Conservation (phyloP, 2,113 vertebrate genomes). For the Leucoraja erinaceus region DNA sequence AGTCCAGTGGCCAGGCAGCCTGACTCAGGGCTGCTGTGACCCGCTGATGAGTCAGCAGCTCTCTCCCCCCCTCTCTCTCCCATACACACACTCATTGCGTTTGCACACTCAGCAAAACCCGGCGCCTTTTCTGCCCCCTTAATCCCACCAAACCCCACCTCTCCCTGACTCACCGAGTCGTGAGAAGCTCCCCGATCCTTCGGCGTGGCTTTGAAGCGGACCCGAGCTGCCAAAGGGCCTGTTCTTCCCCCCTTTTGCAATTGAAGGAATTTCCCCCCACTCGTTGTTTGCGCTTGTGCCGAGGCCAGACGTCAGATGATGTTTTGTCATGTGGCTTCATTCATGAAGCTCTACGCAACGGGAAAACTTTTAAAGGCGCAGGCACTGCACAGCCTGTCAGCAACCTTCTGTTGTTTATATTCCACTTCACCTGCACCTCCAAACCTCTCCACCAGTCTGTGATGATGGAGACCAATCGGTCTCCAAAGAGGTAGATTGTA, state of each 20-base stretch:
- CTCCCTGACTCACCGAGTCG: not conserved
- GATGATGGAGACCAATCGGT: too few species aligned
- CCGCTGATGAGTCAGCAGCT: constrained; percentile 36
- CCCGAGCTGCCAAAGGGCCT: not conserved
- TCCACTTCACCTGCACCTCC: too few species aligned
- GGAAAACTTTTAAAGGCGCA: constrained; percentile 33
- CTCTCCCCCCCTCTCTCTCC: not conserved
- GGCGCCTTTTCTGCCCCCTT: not conserved
- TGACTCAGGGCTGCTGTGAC: constrained; percentile 31
- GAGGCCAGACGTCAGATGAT: constrained; percentile 38
- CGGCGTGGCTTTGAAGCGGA: not conserved
- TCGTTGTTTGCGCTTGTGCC: constrained; percentile 34
- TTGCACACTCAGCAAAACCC: constrained; percentile 35
- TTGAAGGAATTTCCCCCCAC: constrained; percentile 33
- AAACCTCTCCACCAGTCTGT: too few species aligned
- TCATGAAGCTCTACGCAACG: constrained; percentile 37
- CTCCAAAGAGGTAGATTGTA: too few species aligned
- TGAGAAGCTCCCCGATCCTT: not conserved
- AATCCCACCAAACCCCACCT: not conserved
- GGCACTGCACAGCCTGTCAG: not conserved
- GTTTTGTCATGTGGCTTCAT: constrained; percentile 39
- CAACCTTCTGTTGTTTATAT: too few species aligned
- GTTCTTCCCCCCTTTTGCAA: constrained; percentile 10
- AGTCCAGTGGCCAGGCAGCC: not conserved
- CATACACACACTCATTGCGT: constrained; percentile 19